phyloP scores from a whole-genome alignment of 1,140 invertebrate genomes.

The Diachasmimorpha longicaudata region DNA sequence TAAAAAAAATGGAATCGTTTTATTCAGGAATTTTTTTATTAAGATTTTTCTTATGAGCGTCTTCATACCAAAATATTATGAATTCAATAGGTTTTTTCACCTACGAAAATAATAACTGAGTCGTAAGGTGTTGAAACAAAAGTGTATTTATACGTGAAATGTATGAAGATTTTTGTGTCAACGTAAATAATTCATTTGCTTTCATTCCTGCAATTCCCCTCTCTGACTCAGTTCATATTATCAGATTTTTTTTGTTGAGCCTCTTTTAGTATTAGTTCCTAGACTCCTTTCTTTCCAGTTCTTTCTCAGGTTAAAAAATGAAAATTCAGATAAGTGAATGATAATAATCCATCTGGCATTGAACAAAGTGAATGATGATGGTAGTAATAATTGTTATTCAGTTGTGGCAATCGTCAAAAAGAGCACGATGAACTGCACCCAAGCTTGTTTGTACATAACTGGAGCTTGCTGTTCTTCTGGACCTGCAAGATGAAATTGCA shows the following conservation, averaged over 20 bases:
- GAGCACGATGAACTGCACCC: slow-evolving; percentile 57
- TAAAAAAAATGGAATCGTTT: neutral
- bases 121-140: too few species aligned
- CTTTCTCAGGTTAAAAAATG: neutral
- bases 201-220: too few species aligned
- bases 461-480: slow-evolving; percentile 50
- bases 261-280: too few species aligned
- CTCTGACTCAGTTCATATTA: too few species aligned
- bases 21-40: neutral
- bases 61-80: neutral
- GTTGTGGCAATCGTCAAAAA: slow-evolving; percentile 48
- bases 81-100: too few species aligned
- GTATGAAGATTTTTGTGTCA: too few species aligned
- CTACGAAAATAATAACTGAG: too few species aligned
- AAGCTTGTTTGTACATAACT: slow-evolving; percentile 58
- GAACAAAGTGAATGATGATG: neutral
- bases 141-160: too few species aligned
- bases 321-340: neutral
- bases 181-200: too few species aligned
- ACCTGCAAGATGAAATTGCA: slow-evolving; percentile 37
- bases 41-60: neutral
- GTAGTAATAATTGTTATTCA: neutral
- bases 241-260: too few species aligned
- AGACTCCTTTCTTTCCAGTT: too few species aligned
- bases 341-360: neutral